Evolutionary conservation across 1,140 invertebrate genomes (phyloP).

Genomic region (Trichonephila clavata): DNA sequence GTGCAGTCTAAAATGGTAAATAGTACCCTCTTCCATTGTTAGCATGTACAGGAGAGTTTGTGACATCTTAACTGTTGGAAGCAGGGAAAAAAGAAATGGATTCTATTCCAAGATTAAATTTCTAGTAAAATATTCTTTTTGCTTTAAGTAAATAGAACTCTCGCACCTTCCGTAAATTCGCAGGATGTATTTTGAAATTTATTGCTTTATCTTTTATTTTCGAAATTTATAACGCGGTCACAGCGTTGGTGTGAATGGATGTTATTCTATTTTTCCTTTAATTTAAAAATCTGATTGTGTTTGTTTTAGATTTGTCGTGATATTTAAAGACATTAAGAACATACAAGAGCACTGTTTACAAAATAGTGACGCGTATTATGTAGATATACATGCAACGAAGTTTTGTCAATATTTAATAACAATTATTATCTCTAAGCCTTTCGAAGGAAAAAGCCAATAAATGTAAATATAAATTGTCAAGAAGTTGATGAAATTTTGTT

Average conservation of each 20-base stretch:
- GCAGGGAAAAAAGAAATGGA: not conserved
- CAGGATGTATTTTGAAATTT: too few species aligned
- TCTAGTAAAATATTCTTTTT: slow-evolving; percentile 18
- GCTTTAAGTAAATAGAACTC: slow-evolving; percentile 11
- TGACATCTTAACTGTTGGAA: not conserved
- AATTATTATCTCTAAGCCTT: not conserved
- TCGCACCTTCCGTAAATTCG: not conserved
- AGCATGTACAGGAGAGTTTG: not conserved
- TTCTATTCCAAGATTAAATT: not conserved
- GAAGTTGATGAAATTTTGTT: not conserved
- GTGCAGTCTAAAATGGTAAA: not conserved
- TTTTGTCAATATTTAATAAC: not conserved
- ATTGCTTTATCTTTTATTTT: too few species aligned
- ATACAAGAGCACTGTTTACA: not conserved
- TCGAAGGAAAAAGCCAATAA: not conserved
- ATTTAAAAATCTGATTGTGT: not conserved
- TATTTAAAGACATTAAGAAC: not conserved
- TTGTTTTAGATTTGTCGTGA: not conserved
- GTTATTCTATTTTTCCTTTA: too few species aligned
- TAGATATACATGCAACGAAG: too few species aligned
- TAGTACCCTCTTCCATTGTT: not conserved
- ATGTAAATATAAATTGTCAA: not conserved
- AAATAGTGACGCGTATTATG: not conserved
- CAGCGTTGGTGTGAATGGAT: too few species aligned
- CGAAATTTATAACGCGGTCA: too few species aligned